These are phyloP conservation scores for Phengaris alcon DNA, from an alignment of 2,888 invertebrate genomes.

Conservation along the genomic window DNA sequence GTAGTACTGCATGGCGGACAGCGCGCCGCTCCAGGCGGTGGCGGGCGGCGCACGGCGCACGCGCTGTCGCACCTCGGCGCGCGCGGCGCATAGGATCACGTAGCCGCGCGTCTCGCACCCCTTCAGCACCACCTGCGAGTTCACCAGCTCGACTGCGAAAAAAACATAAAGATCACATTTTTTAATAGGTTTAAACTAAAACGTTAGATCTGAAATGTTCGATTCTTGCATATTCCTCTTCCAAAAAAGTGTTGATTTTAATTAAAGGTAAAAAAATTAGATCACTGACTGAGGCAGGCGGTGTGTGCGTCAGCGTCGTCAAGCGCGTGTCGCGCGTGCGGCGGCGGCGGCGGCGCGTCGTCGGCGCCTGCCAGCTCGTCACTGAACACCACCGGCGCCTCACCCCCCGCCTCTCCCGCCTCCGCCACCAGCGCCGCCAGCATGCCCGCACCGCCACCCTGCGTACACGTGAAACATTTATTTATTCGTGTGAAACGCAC, in stretches of 20 bases:
- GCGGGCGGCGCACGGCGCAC: conserved; percentile 90
- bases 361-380: conserved; percentile 88
- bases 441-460: conserved; percentile 87
- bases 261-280: background rate
- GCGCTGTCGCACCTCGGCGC: conserved; percentile 95
- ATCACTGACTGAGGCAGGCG: conserved; percentile 92
- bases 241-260: too few species aligned
- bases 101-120: conserved; percentile 98
- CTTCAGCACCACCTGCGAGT: conserved; percentile 95
- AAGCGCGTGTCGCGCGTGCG: conserved; percentile 87
- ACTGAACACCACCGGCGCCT: conserved; percentile 89
- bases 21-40: conserved; percentile 95
- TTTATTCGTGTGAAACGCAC: too few species aligned
- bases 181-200: too few species aligned
- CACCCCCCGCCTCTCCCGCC: conserved; percentile 90
- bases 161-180: background rate
- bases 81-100: conserved; percentile 97
- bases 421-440: conserved; percentile 94
- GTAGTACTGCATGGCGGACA: conserved; percentile 98
- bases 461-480: too few species aligned
- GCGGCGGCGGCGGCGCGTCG: conserved; percentile 73
- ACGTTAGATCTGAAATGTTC: too few species aligned
- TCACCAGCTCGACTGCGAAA: conserved; percentile 88
- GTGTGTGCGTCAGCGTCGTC: conserved; percentile 95
- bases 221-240: too few species aligned